These are phyloP conservation scores for Heterodera filipjevi DNA, from an alignment of 2,888 invertebrate genomes.

Conservation along the genomic window DNA sequence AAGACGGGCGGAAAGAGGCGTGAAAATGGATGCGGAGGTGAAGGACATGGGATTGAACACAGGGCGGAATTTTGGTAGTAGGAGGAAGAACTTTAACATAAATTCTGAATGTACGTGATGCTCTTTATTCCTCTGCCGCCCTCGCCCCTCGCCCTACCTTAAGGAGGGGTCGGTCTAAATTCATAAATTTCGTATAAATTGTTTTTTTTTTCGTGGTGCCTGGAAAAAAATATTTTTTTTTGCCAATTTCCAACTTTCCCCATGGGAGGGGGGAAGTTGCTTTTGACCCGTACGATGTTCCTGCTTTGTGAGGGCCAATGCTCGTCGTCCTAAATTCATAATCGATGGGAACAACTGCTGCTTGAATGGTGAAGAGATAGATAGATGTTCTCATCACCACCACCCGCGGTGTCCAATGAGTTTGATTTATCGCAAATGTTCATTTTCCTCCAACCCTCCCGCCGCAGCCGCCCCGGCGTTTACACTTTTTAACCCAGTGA, in stretches of 20 bases:
- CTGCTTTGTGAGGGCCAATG: background rate
- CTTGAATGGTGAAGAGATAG: background rate
- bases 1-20: conserved; percentile 11
- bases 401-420: background rate
- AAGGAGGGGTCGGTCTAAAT: too few species aligned
- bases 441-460: background rate
- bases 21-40: conserved; percentile 15
- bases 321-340: background rate
- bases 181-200: too few species aligned
- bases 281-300: background rate
- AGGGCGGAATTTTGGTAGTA: background rate
- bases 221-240: too few species aligned
- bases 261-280: too few species aligned
- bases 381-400: background rate
- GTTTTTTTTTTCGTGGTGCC: too few species aligned
- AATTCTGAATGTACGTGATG: too few species aligned
- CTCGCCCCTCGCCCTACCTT: too few species aligned
- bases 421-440: conserved; percentile 16
- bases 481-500: background rate
- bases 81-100: too few species aligned
- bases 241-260: too few species aligned
- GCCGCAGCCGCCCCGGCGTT: background rate
- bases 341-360: conserved; percentile 5
- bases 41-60: conserved; percentile 11
- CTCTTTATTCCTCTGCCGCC: too few species aligned